Conservation (phyloP, 2,888 invertebrate genomes). For the Steromphala cineraria region DNA sequence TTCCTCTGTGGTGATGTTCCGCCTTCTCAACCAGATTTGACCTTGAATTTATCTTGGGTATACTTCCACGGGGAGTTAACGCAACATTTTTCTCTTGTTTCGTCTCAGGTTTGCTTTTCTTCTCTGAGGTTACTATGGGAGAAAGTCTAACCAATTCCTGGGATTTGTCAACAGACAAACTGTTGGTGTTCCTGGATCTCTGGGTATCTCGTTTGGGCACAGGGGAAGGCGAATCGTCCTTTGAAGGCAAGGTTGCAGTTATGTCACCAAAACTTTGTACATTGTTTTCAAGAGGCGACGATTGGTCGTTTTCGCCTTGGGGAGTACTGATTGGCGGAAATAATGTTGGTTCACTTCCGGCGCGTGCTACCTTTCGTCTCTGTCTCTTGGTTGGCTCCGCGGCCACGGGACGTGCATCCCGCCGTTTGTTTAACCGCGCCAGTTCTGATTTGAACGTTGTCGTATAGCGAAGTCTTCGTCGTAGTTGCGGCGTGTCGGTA, state of each 20-base stretch:
- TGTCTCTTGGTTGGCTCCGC: constrained; percentile 20
- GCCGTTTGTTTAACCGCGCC: constrained; percentile 46
- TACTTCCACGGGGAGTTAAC: neutral
- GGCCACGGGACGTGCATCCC: constrained; percentile 35
- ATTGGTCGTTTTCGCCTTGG: constrained; percentile 32
- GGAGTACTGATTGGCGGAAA: constrained; percentile 47
- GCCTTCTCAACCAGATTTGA: neutral
- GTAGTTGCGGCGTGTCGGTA: constrained; percentile 24
- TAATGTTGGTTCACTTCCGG: constrained; percentile 32
- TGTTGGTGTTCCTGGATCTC: neutral
- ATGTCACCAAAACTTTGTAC: neutral
- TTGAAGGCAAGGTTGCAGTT: neutral
- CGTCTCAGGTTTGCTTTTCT: constrained; percentile 24
- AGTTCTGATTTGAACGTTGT: constrained; percentile 38
- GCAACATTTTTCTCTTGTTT: neutral
- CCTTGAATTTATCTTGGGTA: neutral
- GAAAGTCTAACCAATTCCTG: constrained; percentile 12
- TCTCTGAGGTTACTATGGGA: constrained; percentile 9
- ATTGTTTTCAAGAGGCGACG: neutral
- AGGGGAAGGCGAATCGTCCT: constrained; percentile 6
- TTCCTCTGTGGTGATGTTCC: neutral
- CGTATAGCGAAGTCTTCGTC: constrained; percentile 42
- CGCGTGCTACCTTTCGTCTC: constrained; percentile 3
- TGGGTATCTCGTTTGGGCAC: neutral
- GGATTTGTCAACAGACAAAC: constrained; percentile 4